Percentiles rank a stretch among this genome's conserved stretches.
phyloP scores from a whole-genome alignment of 2,113 vertebrate genomes.

The Callithrix jacchus region DNA sequence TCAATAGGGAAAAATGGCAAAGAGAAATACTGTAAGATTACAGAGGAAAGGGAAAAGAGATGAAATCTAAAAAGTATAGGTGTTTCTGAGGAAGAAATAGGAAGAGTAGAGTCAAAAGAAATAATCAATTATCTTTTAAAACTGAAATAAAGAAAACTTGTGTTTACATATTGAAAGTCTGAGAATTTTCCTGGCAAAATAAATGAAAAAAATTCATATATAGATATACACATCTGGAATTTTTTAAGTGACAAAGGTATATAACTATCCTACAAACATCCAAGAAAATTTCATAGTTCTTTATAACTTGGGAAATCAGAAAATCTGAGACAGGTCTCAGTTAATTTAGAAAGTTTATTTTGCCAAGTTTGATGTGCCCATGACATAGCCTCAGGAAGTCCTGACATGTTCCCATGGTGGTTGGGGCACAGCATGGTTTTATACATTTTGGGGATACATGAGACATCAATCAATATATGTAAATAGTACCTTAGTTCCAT shows the following conservation, averaged over 20 bases:
- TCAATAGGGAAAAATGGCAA: background rate
- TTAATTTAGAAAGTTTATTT: background rate
- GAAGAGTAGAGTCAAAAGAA: background rate
- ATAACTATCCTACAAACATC: background rate
- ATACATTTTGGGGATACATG: too few species aligned
- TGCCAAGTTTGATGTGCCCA: too few species aligned
- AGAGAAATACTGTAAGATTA: background rate
- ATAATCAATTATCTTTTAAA: background rate
- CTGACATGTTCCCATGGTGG: too few species aligned
- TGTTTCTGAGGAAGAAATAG: background rate
- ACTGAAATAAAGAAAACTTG: background rate
- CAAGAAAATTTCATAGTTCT: background rate
- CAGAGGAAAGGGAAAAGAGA: background rate
- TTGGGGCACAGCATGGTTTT: too few species aligned
- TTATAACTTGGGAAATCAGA: background rate
- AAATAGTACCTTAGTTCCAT: too few species aligned
- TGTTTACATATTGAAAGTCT: background rate
- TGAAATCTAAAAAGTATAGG: background rate
- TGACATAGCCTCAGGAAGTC: too few species aligned
- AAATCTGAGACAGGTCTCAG: background rate
- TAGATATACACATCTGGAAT: background rate
- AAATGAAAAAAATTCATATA: background rate
- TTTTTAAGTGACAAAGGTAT: background rate
- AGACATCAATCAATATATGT: too few species aligned
- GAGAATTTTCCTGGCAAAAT: background rate